Evolutionary conservation across 2,888 invertebrate species (phyloP), one percentile per base, ranked within the genome.

Genomic region (Stenotaenia linearis): DNA sequence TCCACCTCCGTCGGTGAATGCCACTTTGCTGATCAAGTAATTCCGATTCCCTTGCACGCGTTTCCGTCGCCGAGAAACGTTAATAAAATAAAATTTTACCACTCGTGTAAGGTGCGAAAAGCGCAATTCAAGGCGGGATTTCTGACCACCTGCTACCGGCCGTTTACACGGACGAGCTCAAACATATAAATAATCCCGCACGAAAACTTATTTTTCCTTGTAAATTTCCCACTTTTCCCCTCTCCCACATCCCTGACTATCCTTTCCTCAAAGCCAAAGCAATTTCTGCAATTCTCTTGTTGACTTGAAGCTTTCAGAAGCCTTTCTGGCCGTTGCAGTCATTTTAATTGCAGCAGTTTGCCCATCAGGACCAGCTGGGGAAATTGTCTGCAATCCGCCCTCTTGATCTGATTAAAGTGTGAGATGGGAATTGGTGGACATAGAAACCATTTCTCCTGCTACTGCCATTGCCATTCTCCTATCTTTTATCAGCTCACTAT

Each of bases 351-450:
- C 69, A 12, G 69, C 69, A 25, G 69, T 69, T 69, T n/a, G 69
- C 69, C 69, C 69, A 69, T 69, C 69, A 69, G 69, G 69, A 28
- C 69, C 69, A 69, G 69, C 69, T 69, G 69, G 69, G 69, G 69
- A 69, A 69, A 69, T 69, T 69, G 69, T 69, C 69, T 69, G 69
- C 69, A 69, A 69, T 69, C 69, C 69, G 69, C 69, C 69, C 69
- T 69, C 69, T 69, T 69, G 69, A 69, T 69, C 69, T 69, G 69
- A 69, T 69, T 69, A 69, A 69, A 69, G 69, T 69, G 69, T 69
- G 69, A 69, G 69, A 69, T 28, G 69, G 69, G 69, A 69, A 69
- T 69, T 69, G 69, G 69, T 69, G 69, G 69, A 69, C 69, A 69
- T 69, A 69, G 28, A 25, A 69, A 69, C 69, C 69, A 69, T 23